A percentile compares a stretch with the other conserved stretches of the same genome.
phyloP scores from a whole-genome alignment of 2,888 invertebrate genomes.

The Conomelus anceps region DNA sequence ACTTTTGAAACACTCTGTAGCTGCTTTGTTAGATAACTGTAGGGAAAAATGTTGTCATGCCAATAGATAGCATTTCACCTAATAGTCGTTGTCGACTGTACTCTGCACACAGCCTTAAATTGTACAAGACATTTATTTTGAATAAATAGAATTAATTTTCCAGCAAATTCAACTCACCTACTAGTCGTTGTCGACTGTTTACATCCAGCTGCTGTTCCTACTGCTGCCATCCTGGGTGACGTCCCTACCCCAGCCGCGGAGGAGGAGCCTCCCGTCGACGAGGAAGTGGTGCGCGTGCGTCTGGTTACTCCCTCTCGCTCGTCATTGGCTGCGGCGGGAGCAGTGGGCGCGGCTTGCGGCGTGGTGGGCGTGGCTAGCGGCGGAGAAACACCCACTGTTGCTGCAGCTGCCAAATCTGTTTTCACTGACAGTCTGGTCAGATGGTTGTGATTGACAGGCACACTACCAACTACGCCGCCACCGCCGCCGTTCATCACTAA shows the following conservation, averaged over 20 bases:
- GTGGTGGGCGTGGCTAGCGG: background rate
- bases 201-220: background rate
- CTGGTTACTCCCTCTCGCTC: background rate
- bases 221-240: background rate
- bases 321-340: background rate
- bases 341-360: constrained; percentile 12
- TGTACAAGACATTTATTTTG: too few relatives aligned
- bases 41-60: too few relatives aligned
- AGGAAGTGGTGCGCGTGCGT: too few relatives aligned
- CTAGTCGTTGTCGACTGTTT: too few relatives aligned
- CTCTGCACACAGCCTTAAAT: too few relatives aligned
- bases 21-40: too few relatives aligned
- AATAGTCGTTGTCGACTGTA: too few relatives aligned
- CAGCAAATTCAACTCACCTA: too few relatives aligned
- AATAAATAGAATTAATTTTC: too few relatives aligned
- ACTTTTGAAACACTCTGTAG: constrained; percentile 16
- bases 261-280: too few relatives aligned
- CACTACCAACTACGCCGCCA: constrained; percentile 35
- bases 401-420: constrained; percentile 18
- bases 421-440: constrained; percentile 23
- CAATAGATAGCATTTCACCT: too few relatives aligned
- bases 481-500: constrained; percentile 21
- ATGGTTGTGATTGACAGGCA: constrained; percentile 27
- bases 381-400: constrained; percentile 5
- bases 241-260: too few relatives aligned